These are phyloP conservation scores for Tuberolachnus salignus DNA, from an alignment of 2,888 invertebrate species.

Conservation along the genomic window DNA sequence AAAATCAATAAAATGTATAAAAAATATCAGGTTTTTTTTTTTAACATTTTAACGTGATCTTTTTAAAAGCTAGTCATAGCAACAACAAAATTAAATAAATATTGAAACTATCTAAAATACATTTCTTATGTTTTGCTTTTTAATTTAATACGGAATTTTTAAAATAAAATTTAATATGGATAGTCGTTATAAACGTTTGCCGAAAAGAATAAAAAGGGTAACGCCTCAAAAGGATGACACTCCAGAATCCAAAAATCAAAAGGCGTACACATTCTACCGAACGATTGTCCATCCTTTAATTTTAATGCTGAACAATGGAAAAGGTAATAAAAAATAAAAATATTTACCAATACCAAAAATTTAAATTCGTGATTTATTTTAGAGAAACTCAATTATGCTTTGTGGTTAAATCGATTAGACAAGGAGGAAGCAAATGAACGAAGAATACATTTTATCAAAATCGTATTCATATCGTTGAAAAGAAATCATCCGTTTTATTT, in stretches of 20 bases:
- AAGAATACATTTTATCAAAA: not conserved
- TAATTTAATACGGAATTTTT: too few species aligned
- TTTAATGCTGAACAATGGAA: not conserved
- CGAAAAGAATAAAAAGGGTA: not conserved
- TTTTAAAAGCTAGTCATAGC: too few species aligned
- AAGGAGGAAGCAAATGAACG: not conserved
- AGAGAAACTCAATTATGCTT: slow-evolving; percentile 2
- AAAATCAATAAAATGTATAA: too few species aligned
- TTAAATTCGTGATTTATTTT: not conserved
- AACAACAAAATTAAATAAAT: too few species aligned
- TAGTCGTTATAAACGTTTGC: not conserved
- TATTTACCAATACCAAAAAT: not conserved
- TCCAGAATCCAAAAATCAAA: not conserved
- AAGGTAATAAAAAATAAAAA: not conserved
- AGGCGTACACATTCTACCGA: not conserved
- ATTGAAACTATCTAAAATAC: too few species aligned
- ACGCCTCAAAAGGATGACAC: not conserved
- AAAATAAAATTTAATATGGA: not conserved
- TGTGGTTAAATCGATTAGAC: not conserved
- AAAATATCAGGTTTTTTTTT: too few species aligned
- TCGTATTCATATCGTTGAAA: not conserved
- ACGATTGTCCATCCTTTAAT: not conserved
- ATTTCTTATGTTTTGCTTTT: too few species aligned
- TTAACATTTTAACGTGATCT: too few species aligned
- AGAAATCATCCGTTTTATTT: not conserved